Base-by-base conservation (phyloP, 2,888 invertebrate species). In the Eubasilissa splendida region DNA sequence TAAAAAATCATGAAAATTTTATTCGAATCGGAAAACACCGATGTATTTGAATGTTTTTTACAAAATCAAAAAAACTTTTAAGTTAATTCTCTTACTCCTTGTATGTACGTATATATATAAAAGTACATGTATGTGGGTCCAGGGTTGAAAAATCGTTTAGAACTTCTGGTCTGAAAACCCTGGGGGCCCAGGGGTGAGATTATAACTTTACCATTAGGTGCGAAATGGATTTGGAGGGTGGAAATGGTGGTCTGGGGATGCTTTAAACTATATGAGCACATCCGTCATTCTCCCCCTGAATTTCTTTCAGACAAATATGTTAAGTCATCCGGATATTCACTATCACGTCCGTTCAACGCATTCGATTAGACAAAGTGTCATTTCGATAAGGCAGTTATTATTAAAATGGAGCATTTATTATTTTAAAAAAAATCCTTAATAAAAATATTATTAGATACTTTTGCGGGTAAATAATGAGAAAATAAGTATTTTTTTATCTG, bases 131-230 rank as follows among this genome's bases (percentile, higher is more conserved):
- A 10, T n/a, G n/a, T 58, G 12, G 58, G 42, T 42, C 42, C 42
- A 42, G 42, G 42, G 42, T 42, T 42, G 42, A 53, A 52, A 53
- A 70, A 70, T 70, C n/a, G 53, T 70, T 70, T 52, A 12, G 14
- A 70, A 70, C 70, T 70, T 70, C 70, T 70, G 70, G 31, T 53
- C 10, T 31, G 52, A 10, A 70, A 70, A 70, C 53, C 53, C 53
- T 33, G n/a, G 4, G 31, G 52, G 56, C 76, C 76, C 31, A 11
- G 50, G 79, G 79, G 80, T 53, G 74, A 76, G 83, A 83, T 83
- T 83, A 83, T 83, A 83, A 83, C 83, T 83, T 83, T 83, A 74
- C 83, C 83, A 83, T 83, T 83, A 83, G 83, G 83, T 83, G 83
- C 81, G 83, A 83, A 83, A 83, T 83, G 83, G 83, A 82, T 83